Conservation (phyloP, 2,888 invertebrate genomes). For the Apamea monoglypha region DNA sequence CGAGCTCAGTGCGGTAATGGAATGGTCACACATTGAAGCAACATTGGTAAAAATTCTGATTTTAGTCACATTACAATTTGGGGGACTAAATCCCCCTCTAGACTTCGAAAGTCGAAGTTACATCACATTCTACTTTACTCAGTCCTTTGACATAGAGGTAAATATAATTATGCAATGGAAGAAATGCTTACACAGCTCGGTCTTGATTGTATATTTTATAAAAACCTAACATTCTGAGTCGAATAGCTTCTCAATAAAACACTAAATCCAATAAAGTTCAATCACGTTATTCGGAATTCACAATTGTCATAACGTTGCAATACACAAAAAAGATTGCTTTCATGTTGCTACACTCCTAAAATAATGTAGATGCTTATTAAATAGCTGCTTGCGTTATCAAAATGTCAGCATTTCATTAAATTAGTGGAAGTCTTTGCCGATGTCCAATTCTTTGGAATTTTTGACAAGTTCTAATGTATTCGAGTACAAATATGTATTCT, state of each 20-base stretch:
- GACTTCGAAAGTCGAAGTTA: slow-evolving; percentile 46
- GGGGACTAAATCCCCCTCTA: slow-evolving; percentile 23
- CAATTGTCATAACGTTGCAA: slow-evolving; percentile 48
- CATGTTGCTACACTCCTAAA: slow-evolving; percentile 58
- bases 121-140: slow-evolving; percentile 54
- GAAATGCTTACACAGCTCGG: slow-evolving; percentile 52
- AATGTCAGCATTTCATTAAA: slow-evolving; percentile 61
- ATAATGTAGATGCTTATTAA: slow-evolving; percentile 53
- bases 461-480: slow-evolving; percentile 67
- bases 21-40: slow-evolving; percentile 52
- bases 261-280: slow-evolving; percentile 29
- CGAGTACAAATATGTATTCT: slow-evolving; percentile 67
- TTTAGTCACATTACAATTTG: slow-evolving; percentile 54
- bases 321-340: slow-evolving; percentile 58
- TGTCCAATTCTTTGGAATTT: slow-evolving; percentile 72
- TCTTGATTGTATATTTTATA: slow-evolving; percentile 57
- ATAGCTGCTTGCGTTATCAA: slow-evolving; percentile 61
- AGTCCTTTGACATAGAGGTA: slow-evolving; percentile 62
- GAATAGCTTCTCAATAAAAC: slow-evolving; percentile 40
- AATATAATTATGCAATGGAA: slow-evolving; percentile 61
- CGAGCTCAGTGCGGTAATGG: slow-evolving; percentile 43
- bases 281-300: slow-evolving; percentile 32
- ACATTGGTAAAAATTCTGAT: slow-evolving; percentile 34
- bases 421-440: slow-evolving; percentile 71
- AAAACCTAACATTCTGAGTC: slow-evolving; percentile 33